Base-by-base conservation (phyloP, 1,140 invertebrate genomes). In the Aleiodes sp. region DNA sequence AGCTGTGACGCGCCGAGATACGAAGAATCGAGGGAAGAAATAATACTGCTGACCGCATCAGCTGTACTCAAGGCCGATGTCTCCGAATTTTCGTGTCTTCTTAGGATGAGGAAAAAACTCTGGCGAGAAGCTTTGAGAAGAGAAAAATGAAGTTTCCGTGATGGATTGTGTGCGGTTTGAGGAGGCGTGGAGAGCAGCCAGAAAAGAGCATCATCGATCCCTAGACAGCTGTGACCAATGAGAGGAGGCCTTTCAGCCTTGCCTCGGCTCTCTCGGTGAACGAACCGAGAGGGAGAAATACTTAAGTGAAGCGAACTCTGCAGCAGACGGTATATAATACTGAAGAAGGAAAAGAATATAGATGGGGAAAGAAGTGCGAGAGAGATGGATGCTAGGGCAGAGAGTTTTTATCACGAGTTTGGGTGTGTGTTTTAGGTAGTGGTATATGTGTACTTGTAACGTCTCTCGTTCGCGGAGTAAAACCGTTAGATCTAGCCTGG, bases 401-500 rank as follows among this genome's bases (percentile, higher is more conserved):
- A 57, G 46, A 61, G 61, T 72, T 76, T 70, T 70, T 61, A 12
- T 52, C 2, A 10, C 29, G 71, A 46, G 43, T 41, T 31, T 31
- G 39, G 52, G 52, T 66, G 64, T 52, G 43, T 16, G 43, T 65
- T 67, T 59, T 59, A 70, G 41, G 37, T 70, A 16, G 31, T 37
- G 31, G 52, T 26, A 56, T 43, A 65, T 29, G 29, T 37, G 57
- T 66, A 56, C 39, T 21, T 29, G n/a, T 28, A 21, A 24, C 35
- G 19, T 39, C 16, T 72, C 66, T 69, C 61, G 35, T 66, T 70
- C 39, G 68, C 63, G 41, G 61, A 24, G 63, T 41, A 26, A 75
- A n/a, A 82, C 80, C 78, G 79, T 82, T 82, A 82, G 70, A 70
- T 77, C 76, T 73, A 74, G 79, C 80, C 70, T 81, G 77, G 78